These are phyloP conservation scores for Pachyrhynchus sulphureomaculatus DNA, from an alignment of 1,140 invertebrate genomes.

Conservation along the genomic window DNA sequence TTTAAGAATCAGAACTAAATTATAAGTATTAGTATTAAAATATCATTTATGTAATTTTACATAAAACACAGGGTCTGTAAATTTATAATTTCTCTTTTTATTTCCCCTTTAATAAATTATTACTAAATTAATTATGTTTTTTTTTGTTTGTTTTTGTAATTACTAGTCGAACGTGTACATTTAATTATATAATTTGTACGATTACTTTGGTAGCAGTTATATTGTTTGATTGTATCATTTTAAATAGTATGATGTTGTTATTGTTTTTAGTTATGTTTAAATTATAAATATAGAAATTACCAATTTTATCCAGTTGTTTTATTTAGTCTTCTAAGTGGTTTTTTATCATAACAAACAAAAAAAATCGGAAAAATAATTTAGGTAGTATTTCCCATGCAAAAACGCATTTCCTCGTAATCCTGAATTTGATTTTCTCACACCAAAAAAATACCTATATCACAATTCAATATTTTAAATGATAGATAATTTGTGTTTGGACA, in stretches of 20 bases:
- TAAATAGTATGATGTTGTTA: not conserved
- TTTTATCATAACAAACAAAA: too few species aligned
- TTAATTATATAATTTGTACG: not conserved
- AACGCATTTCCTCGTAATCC: too few species aligned
- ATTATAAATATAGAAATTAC: not conserved
- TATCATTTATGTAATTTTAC: not conserved
- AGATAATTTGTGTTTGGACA: too few species aligned
- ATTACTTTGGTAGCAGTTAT: too few species aligned
- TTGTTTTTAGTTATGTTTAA: conserved; percentile 2
- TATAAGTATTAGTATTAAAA: not conserved
- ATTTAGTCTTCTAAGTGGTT: too few species aligned
- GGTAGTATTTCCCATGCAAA: too few species aligned
- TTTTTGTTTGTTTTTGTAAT: not conserved
- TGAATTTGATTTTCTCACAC: too few species aligned
- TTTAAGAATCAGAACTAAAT: not conserved
- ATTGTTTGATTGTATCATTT: not conserved
- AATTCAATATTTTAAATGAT: too few species aligned
- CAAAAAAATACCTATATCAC: too few species aligned
- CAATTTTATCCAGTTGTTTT: too few species aligned
- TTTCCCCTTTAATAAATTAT: not conserved
- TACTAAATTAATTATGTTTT: not conserved
- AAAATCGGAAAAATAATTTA: too few species aligned
- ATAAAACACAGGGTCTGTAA: conserved; percentile 1
- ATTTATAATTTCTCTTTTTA: not conserved
- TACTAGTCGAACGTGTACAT: conserved; percentile 1